Conservation (phyloP, 2,888 invertebrate species). For the Magallana nippona region DNA sequence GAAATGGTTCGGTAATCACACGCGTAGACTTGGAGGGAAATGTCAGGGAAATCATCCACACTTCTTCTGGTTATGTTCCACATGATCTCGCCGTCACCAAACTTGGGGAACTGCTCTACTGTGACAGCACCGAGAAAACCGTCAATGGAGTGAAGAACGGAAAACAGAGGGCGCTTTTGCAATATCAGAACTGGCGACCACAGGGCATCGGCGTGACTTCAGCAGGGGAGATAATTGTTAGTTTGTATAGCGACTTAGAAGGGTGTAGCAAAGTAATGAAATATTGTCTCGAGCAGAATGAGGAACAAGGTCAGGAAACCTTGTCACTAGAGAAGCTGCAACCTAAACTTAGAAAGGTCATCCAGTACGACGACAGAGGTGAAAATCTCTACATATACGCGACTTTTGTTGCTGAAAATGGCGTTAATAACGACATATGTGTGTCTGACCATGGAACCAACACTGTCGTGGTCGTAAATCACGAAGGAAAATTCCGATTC, state of each 20-base stretch:
- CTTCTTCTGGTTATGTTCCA: background rate
- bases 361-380: background rate
- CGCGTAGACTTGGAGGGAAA: background rate
- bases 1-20: background rate
- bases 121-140: background rate
- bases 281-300: background rate
- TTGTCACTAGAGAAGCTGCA: background rate
- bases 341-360: constrained; percentile 4
- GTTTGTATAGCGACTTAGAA: constrained; percentile 13
- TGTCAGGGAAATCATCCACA: background rate
- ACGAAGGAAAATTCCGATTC: constrained; percentile 6
- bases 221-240: background rate
- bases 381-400: constrained; percentile 3
- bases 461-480: background rate
- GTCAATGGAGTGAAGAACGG: background rate
- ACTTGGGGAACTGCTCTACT: background rate
- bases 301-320: background rate
- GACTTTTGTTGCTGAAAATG: constrained; percentile 1
- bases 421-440: background rate
- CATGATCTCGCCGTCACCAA: background rate
- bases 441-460: constrained; percentile 17
- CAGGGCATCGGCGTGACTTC: background rate
- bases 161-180: background rate
- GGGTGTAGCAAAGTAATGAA: constrained; percentile 10
- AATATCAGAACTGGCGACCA: background rate